A percentile compares a stretch with the other conserved stretches of the same genome.
These are phyloP conservation scores for Catostomus latipinnis DNA, from an alignment of 2,797 vertebrate genomes.

Conservation along the genomic window DNA sequence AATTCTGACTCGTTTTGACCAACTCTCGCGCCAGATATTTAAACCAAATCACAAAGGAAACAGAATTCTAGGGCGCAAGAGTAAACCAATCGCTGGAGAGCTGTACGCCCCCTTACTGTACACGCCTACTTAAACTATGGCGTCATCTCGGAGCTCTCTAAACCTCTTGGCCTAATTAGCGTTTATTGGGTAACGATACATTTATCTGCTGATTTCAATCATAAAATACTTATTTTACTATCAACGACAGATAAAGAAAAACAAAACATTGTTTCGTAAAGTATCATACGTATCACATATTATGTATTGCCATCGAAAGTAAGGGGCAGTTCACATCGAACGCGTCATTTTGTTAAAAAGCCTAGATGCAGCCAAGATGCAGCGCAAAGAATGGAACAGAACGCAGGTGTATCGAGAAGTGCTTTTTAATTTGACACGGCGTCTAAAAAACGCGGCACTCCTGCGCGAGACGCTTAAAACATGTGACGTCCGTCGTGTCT, in stretches of 20 bases:
- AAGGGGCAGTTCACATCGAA: too few species aligned
- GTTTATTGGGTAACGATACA: background rate
- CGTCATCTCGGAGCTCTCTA: conserved; percentile 44
- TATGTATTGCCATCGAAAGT: background rate
- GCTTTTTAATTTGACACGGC: too few species aligned
- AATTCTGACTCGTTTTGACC: too few species aligned
- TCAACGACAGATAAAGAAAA: background rate
- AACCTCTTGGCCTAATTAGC: conserved; percentile 57
- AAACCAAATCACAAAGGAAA: conserved; percentile 69
- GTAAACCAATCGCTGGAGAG: conserved; percentile 71
- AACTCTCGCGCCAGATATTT: conserved; percentile 74
- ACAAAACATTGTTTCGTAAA: background rate
- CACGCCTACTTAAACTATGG: conserved; percentile 61
- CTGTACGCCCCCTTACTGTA: conserved; percentile 23
- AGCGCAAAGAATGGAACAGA: too few species aligned
- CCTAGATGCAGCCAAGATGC: too few species aligned
- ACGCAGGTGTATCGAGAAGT: too few species aligned
- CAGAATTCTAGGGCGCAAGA: background rate
- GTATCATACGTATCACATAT: background rate
- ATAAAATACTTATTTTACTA: background rate
- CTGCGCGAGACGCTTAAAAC: too few species aligned
- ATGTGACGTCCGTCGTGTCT: too few species aligned
- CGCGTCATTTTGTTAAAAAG: too few species aligned
- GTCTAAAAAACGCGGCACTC: too few species aligned
- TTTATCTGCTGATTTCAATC: background rate